Base-by-base conservation (phyloP, 2,888 invertebrate species). In the Marronus borbonicus region DNA sequence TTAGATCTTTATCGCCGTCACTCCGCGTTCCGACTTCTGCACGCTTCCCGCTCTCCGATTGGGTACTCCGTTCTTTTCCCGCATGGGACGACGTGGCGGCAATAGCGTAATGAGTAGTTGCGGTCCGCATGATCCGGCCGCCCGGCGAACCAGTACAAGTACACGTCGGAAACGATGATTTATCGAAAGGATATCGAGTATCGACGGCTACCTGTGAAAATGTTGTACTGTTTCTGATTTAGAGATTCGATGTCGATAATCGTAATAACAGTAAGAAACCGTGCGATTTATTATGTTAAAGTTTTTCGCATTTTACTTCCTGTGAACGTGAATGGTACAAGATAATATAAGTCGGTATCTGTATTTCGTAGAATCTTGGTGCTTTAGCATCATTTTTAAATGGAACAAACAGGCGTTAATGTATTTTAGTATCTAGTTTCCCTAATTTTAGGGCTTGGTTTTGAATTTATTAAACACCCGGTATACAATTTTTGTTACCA, bases 1-100 rank as follows among this genome's bases (percentile, higher is more conserved):
- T 84, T 85, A 85, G 86, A 86, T 86, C 85, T 83, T 84, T 85
- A 87, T 86, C 85, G 84, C 70, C 60, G 55, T 62, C 69, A 52
- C 65, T 72, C 28, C 14, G 7, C 55, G 55, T 5, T 28, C 20
- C 24, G 60, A 20, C 8, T 24, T 8, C 28, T 60, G 60, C 60
- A 20, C 60, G 60, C 28, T 60, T 12, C 12, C 24, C 28, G 20
- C 28, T 60, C 28, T 28, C 10, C 28, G 20, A 3, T 28, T 28
- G 7, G n/a, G 8, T 20, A 8, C 20, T 28, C 8, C 60, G 2
- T 60, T 28, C 28, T 60, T 60, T 60, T 60, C 20, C 10, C 3
- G 55, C 2, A n/a, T 4, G 17, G 55, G n/a, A 17, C n/a, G 55
- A 55, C 60, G 28, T 20, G 10, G n/a, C 12, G 12, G 60, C 20